These are phyloP conservation scores for Drosophila sucinea DNA, from an alignment of 1,140 invertebrate genomes.

Conservation along the genomic window DNA sequence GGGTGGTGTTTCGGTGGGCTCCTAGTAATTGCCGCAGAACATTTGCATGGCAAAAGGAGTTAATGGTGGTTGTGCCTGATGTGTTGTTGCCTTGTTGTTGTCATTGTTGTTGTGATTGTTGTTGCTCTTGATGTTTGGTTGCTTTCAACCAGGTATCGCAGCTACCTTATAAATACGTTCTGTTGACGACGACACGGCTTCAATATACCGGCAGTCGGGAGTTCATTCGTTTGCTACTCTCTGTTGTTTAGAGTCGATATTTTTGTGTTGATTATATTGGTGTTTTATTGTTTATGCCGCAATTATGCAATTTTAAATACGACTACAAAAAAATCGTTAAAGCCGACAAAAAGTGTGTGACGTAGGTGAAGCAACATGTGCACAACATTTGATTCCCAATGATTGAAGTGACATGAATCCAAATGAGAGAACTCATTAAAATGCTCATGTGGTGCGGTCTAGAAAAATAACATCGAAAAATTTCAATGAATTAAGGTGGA, in stretches of 20 bases:
- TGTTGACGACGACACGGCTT: constrained; percentile 58
- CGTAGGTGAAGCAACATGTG: constrained; percentile 4
- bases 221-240: constrained; percentile 62
- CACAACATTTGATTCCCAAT: constrained; percentile 59
- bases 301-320: constrained; percentile 49
- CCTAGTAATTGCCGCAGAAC: constrained; percentile 71
- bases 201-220: constrained; percentile 73
- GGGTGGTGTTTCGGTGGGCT: constrained; percentile 20
- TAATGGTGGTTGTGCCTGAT: constrained; percentile 76
- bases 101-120: constrained; percentile 32
- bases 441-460: constrained; percentile 31
- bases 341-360: not conserved
- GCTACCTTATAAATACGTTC: constrained; percentile 70
- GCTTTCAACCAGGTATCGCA: constrained; percentile 43
- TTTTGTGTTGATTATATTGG: constrained; percentile 9
- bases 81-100: constrained; percentile 53
- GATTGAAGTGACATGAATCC: constrained; percentile 50
- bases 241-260: constrained; percentile 42
- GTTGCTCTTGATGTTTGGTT: constrained; percentile 54
- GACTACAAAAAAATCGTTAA: constrained; percentile 15
- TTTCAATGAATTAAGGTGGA: constrained; percentile 39
- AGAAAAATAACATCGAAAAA: constrained; percentile 48
- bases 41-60: constrained; percentile 79
- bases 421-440: constrained; percentile 45
- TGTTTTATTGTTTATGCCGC: constrained; percentile 33